Conservation (phyloP, 2,888 invertebrate species). For the Mesorhabditis belari region DNA sequence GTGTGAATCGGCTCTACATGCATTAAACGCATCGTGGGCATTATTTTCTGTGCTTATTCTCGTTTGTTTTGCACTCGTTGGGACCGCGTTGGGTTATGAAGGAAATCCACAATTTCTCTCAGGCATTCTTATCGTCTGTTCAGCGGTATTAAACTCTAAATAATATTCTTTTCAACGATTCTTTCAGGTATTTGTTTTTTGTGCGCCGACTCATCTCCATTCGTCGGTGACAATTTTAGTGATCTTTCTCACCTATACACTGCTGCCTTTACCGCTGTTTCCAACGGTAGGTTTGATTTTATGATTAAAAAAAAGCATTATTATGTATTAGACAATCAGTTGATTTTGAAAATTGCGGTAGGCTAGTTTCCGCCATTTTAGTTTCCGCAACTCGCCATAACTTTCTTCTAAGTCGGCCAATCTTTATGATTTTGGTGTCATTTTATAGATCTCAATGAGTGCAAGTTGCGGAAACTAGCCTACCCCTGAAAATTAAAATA, state of each 20-base stretch:
- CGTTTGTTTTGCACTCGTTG: constrained; percentile 8
- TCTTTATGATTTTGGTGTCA: too few relatives aligned
- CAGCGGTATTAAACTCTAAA: constrained; percentile 12
- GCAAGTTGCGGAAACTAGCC: too few relatives aligned
- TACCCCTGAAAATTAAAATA: too few relatives aligned
- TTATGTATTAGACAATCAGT: too few relatives aligned
- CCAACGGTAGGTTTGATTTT: constrained; percentile 22
- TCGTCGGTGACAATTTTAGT: constrained; percentile 33
- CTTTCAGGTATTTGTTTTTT: constrained; percentile 24
- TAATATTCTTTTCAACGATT: not conserved
- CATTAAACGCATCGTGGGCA: constrained; percentile 2
- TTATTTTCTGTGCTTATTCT: not conserved
- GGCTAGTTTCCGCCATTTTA: too few relatives aligned
- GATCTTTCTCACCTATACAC: constrained; percentile 43
- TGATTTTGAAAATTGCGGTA: too few relatives aligned
- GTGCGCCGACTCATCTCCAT: constrained; percentile 23
- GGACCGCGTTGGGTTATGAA: constrained; percentile 17
- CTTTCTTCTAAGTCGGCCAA: too few relatives aligned
- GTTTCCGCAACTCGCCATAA: too few relatives aligned
- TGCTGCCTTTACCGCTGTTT: constrained; percentile 43
- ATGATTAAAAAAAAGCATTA: not conserved
- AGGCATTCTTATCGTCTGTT: constrained; percentile 15
- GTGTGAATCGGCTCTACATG: constrained; percentile 2
- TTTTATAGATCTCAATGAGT: too few relatives aligned
- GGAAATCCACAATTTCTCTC: constrained; percentile 20